phyloP scores from a whole-genome alignment of 2,797 vertebrate genomes.

The Orientallactaga sibirica region DNA sequence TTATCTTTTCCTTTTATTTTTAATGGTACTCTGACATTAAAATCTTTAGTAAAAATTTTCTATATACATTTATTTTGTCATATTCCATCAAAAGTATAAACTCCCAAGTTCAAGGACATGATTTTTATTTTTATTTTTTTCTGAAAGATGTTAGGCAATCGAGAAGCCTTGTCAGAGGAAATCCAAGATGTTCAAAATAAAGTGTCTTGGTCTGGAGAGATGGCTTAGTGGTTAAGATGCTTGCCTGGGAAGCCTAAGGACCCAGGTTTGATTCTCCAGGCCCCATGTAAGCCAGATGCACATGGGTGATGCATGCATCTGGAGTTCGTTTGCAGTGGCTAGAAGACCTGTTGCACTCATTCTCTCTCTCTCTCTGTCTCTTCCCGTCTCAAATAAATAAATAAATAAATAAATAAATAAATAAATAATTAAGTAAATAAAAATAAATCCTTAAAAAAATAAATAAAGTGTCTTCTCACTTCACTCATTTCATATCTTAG shows the following conservation, averaged over 20 bases:
- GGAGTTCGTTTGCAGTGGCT: too few species aligned
- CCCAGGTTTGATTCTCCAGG: too few species aligned
- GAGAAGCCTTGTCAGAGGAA: not conserved
- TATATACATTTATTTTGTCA: conserved; percentile 2
- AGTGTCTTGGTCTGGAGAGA: not conserved
- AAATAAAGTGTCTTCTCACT: not conserved
- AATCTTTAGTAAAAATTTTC: conserved; percentile 22
- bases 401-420: too few species aligned
- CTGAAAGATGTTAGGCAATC: not conserved
- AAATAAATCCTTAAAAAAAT: not conserved
- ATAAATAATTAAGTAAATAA: not conserved
- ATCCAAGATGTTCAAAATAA: not conserved
- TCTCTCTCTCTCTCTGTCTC: too few species aligned
- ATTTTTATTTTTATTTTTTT: not conserved
- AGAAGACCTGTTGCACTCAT: too few species aligned
- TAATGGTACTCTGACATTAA: not conserved
- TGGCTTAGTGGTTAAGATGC: too few species aligned
- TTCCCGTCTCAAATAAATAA: too few species aligned
- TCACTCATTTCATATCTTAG: not conserved
- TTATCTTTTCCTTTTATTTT: not conserved
- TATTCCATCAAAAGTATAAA: not conserved
- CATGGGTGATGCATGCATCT: too few species aligned
- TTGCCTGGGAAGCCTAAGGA: too few species aligned
- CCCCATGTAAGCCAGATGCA: too few species aligned
- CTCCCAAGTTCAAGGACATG: not conserved